phyloP scores from a whole-genome alignment of 2,797 vertebrate species.

The Menidia menidia region DNA sequence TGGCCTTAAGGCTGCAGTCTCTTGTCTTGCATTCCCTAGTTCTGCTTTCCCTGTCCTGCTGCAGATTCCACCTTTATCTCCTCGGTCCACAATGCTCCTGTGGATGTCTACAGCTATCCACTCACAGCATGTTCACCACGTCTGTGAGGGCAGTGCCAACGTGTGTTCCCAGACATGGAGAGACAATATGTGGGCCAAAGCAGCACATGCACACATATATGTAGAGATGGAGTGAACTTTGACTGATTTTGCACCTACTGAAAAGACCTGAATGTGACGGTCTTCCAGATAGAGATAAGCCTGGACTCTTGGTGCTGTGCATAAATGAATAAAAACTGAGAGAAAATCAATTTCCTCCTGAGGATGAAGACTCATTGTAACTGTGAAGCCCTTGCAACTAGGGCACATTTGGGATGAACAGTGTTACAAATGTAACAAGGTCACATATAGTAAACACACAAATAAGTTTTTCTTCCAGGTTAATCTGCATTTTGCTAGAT shows the following conservation, averaged over 20 bases:
- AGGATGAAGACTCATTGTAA: constrained; percentile 44
- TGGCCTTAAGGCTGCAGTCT: constrained; percentile 68
- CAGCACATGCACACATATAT: not conserved
- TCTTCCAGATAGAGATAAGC: constrained; percentile 31
- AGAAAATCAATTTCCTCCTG: constrained; percentile 56
- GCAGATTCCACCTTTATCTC: constrained; percentile 71
- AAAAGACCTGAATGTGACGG: constrained; percentile 25
- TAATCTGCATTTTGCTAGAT: constrained; percentile 69
- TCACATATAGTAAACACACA: constrained; percentile 64
- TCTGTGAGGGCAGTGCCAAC: constrained; percentile 50
- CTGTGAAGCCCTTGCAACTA: constrained; percentile 46
- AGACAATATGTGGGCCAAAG: constrained; percentile 12
- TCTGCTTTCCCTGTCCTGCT: constrained; percentile 59
- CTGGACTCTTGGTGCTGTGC: constrained; percentile 23
- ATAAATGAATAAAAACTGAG: constrained; percentile 44
- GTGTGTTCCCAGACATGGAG: constrained; percentile 57
- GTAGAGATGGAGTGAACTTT: constrained; percentile 3
- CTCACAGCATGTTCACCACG: constrained; percentile 57
- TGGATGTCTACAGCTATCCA: constrained; percentile 73
- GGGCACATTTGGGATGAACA: constrained; percentile 59
- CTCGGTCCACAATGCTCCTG: constrained; percentile 72
- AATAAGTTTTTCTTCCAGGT: constrained; percentile 63
- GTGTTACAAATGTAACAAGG: constrained; percentile 59
- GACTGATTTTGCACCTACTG: not conserved
- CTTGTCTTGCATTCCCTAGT: constrained; percentile 61